phyloP scores from a whole-genome alignment of 2,113 vertebrate genomes.

The Suncus etruscus region DNA sequence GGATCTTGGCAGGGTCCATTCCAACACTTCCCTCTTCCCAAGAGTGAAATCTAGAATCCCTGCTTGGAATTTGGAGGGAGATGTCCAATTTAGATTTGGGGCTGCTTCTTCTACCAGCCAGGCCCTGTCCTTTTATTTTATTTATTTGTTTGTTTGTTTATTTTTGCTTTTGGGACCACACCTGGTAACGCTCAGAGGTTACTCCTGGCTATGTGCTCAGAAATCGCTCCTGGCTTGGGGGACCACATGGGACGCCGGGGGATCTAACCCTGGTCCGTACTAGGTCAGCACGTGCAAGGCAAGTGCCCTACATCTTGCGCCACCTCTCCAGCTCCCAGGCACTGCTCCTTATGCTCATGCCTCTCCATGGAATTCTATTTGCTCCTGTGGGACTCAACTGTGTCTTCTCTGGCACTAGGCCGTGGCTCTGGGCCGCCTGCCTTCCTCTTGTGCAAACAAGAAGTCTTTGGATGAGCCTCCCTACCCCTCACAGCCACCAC shows the following conservation, averaged over 20 bases:
- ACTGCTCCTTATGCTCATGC: neutral
- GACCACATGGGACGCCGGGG: too few relatives aligned
- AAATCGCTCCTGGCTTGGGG: too few relatives aligned
- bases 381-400: neutral
- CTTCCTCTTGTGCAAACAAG: neutral
- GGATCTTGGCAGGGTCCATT: neutral
- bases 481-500: neutral
- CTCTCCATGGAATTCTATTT: neutral
- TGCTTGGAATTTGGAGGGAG: neutral
- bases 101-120: neutral
- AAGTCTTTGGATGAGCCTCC: neutral
- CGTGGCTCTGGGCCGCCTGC: neutral
- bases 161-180: too few relatives aligned
- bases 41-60: neutral
- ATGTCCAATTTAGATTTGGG: neutral
- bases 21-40: neutral
- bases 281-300: too few relatives aligned
- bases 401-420: neutral
- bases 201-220: too few relatives aligned
- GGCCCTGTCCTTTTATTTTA: neutral
- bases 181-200: too few relatives aligned
- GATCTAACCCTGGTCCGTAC: too few relatives aligned
- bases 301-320: too few relatives aligned
- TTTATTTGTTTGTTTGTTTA: too few relatives aligned
- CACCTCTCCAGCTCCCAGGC: too few relatives aligned